Evolutionary conservation across 2,888 invertebrate species (phyloP).

Genomic region (Thymelicus acteon): DNA sequence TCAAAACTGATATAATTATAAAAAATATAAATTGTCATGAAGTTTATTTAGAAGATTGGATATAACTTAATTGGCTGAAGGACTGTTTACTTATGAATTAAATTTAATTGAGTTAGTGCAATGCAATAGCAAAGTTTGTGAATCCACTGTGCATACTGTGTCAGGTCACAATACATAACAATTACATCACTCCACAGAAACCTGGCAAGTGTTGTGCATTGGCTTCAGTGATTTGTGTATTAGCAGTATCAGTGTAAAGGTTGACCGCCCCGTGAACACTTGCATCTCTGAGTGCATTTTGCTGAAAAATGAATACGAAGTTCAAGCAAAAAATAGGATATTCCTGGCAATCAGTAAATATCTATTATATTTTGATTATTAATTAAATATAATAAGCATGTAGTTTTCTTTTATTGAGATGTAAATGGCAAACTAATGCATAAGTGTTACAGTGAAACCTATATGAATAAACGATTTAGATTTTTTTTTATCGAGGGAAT

Average conservation of each 20-base stretch:
- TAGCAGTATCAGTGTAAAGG: conserved; percentile 5
- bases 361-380: background rate
- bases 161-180: background rate
- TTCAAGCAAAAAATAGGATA: background rate
- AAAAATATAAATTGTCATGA: too few relatives aligned
- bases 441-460: too few relatives aligned
- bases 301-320: background rate
- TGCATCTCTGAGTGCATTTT: background rate
- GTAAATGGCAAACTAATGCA: too few relatives aligned
- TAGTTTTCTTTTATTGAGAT: too few relatives aligned
- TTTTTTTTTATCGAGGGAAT: too few relatives aligned
- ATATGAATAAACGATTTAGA: too few relatives aligned
- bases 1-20: too few relatives aligned
- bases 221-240: conserved; percentile 5
- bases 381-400: too few relatives aligned
- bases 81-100: background rate
- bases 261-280: background rate
- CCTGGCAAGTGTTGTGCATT: conserved; percentile 1
- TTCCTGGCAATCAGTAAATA: background rate
- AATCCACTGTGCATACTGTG: background rate
- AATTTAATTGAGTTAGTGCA: conserved; percentile 7
- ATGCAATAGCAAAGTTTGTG: background rate
- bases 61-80: too few relatives aligned
- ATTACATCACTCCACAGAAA: conserved; percentile 12
- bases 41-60: too few relatives aligned